Evolutionary conservation across 2,797 vertebrate species (phyloP).

Genomic region (Rallus crepitans): DNA sequence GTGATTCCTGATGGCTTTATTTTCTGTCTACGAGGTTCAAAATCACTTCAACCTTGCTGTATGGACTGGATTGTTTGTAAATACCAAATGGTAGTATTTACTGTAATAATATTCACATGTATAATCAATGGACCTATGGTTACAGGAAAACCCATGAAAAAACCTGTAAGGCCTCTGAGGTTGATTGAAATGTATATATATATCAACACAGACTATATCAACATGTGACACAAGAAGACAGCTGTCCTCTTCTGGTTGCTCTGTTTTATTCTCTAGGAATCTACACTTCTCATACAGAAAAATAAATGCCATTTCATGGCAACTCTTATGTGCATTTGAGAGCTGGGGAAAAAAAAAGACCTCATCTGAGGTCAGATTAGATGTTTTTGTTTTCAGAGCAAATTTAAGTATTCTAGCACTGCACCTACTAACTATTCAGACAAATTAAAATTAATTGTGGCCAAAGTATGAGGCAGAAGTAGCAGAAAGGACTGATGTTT

Average conservation of each 20-base stretch:
- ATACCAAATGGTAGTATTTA: not conserved
- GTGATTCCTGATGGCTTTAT: not conserved
- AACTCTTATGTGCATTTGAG: not conserved
- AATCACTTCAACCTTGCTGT: not conserved
- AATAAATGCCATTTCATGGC: not conserved
- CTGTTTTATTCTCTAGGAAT: not conserved
- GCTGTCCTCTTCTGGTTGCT: not conserved
- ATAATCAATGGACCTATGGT: not conserved
- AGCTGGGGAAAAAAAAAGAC: accelerated
- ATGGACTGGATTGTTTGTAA: not conserved
- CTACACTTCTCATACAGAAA: not conserved
- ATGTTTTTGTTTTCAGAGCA: not conserved
- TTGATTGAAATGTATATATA: not conserved
- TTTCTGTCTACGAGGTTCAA: not conserved
- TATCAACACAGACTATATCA: not conserved
- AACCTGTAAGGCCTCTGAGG: not conserved
- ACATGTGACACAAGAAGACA: not conserved
- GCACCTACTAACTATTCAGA: not conserved
- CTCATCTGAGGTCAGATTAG: not conserved
- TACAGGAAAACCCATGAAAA: not conserved
- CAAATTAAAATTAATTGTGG: not conserved
- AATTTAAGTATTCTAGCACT: not conserved
- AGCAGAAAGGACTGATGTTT: not conserved
- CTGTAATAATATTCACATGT: not conserved
- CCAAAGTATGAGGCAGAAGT: not conserved